These are phyloP conservation scores for Rhabdophis nuchalis DNA, from an alignment of 2,797 vertebrate genomes.

Conservation along the genomic window DNA sequence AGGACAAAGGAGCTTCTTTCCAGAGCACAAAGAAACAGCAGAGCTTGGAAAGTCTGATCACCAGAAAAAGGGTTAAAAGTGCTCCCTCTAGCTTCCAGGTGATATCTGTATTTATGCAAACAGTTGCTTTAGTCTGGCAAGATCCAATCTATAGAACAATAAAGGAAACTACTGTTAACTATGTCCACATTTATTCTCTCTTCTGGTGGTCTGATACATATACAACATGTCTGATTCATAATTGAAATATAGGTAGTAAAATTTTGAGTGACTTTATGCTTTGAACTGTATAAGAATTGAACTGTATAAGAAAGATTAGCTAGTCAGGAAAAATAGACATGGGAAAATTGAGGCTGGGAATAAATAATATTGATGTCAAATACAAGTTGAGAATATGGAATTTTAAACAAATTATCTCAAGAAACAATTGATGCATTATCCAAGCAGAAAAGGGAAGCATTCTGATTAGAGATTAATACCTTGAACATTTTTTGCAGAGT, in stretches of 20 bases:
- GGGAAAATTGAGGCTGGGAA: not conserved
- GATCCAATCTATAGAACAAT: not conserved
- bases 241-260: not conserved
- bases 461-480: constrained; percentile 32
- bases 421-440: constrained; percentile 26
- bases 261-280: not conserved
- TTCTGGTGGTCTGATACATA: not conserved
- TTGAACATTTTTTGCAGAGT: constrained; percentile 45
- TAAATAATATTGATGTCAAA: constrained; percentile 25
- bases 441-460: not conserved
- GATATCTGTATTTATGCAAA: not conserved
- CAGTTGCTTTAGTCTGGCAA: not conserved
- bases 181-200: not conserved
- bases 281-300: not conserved
- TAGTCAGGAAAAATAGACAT: constrained; percentile 2
- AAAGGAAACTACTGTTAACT: not conserved
- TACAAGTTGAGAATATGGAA: not conserved
- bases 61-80: not conserved
- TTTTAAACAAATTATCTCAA: constrained; percentile 16
- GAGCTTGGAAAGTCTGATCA: not conserved
- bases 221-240: not conserved
- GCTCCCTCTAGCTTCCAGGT: not conserved
- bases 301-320: not conserved
- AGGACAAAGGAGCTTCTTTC: not conserved
- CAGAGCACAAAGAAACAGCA: not conserved